Evolutionary conservation across 2,113 vertebrate genomes (phyloP).

Genomic region (Entomyzon cyanotis): DNA sequence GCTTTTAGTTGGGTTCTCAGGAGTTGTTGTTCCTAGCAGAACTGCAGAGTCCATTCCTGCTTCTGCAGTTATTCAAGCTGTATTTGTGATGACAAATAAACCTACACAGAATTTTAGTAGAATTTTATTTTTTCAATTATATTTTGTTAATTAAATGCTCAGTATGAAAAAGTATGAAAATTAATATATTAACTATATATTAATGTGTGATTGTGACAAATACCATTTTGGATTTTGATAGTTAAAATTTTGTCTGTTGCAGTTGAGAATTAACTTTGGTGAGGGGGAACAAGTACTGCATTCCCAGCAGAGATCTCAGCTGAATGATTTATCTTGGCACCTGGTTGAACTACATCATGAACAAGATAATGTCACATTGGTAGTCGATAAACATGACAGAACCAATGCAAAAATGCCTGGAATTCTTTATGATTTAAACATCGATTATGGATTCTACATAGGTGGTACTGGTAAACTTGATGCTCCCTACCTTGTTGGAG

Average conservation of each 20-base stretch:
- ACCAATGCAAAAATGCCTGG: conserved; percentile 67
- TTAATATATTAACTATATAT: not conserved
- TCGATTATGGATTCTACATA: conserved; percentile 80
- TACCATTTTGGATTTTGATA: not conserved
- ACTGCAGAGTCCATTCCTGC: not conserved
- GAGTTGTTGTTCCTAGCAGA: not conserved
- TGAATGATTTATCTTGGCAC: conserved; percentile 89
- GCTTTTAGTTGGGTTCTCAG: not conserved
- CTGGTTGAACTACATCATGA: conserved; percentile 76
- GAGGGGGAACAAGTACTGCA: conserved; percentile 72
- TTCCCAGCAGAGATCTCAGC: conserved; percentile 75
- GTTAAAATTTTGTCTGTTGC: conserved; percentile 24
- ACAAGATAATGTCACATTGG: conserved; percentile 70
- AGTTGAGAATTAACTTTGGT: conserved; percentile 85
- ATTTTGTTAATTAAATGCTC: not conserved
- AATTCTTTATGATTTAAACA: conserved; percentile 64
- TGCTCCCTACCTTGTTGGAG: conserved; percentile 73
- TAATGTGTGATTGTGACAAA: not conserved
- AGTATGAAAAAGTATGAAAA: not conserved
- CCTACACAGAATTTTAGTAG: not conserved
- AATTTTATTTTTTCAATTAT: not conserved
- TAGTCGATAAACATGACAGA: conserved; percentile 80
- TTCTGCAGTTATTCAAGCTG: not conserved
- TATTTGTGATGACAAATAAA: not conserved
- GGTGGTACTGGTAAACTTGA: conserved; percentile 80